Base-by-base conservation (phyloP, 1,140 invertebrate genomes). In the Drosophila nasuta region DNA sequence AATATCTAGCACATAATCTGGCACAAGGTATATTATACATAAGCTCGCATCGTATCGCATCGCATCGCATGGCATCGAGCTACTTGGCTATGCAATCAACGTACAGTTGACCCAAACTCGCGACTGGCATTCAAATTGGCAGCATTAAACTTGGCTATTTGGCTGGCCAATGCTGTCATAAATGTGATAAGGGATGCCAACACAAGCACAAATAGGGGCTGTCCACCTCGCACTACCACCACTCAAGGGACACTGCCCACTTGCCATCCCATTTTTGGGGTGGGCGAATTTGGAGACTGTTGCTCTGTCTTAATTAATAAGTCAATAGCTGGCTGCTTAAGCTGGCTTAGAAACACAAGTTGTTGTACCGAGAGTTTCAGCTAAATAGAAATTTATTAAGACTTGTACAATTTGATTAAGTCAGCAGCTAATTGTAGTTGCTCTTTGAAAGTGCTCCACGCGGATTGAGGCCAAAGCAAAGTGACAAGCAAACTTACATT, bases 251-350 rank as follows among this genome's bases (percentile, higher is more conserved):
- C 10, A 10, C 30, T 15, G n/a, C n/a, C 20, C 25, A 35, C 20
- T 51, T 38, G 45, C 45, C 10, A 17, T 13, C 72, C 51, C 64
- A 57, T 35, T 65, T 73, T 51, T 8, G 64, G 73, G 48, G 38
- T 25, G 20, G 20, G 20, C 20, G 20, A 25, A 25, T 25, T 25
- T 3, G 20, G 20, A 25, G 20, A 25, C 54, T 45, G 49, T 56
- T 82, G 76, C 54, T 80, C 63, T 72, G 63, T 79, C 83, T 83
- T 87, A 87, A 87, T 87, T 87, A 87, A 87, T 88, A 87, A 87
- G 80, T 79, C 83, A 88, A 87, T 87, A 77, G 80, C 69, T 62
- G 57, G 46, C 49, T 71, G 66, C 77, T 62, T 74, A 72, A 52
- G 68, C 68, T 66, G 25, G 73, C 71, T 58, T 63, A 64, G 8